A percentile compares a stretch with the other conserved stretches of the same genome.
phyloP scores from a whole-genome alignment of 2,888 invertebrate genomes.

The Torymus texanus region DNA sequence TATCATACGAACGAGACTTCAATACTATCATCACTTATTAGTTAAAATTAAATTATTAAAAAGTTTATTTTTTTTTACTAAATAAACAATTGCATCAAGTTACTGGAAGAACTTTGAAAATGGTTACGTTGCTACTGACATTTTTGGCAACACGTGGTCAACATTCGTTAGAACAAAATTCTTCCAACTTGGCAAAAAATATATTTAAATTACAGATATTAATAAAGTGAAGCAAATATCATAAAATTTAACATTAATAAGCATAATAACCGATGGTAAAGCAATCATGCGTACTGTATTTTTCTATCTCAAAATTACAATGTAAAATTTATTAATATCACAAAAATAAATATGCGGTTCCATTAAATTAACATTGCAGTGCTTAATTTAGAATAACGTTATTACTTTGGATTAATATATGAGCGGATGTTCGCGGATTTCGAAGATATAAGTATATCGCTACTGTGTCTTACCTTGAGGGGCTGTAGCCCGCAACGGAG shows the following conservation, averaged over 20 bases:
- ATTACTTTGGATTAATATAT: background rate
- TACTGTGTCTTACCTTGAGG: conserved; percentile 3
- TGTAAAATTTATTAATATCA: background rate
- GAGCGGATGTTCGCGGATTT: conserved; percentile 29
- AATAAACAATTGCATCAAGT: background rate
- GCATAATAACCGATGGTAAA: background rate
- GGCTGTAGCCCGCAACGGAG: background rate
- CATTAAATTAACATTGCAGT: background rate
- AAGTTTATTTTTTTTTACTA: background rate
- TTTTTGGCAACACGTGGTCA: too few species aligned
- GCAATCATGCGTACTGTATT: background rate
- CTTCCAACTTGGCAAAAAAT: too few species aligned
- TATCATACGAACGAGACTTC: conserved; percentile 72
- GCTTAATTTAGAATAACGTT: background rate
- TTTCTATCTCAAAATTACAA: background rate
- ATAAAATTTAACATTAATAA: background rate
- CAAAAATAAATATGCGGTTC: conserved; percentile 5
- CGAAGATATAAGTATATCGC: background rate
- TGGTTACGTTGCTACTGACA: too few species aligned
- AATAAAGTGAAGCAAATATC: too few species aligned
- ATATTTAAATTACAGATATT: too few species aligned
- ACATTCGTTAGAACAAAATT: too few species aligned
- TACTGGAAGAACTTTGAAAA: background rate
- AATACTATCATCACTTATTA: conserved; percentile 64
- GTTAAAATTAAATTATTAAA: background rate